Percentiles rank a stretch among this genome's conserved stretches.
Evolutionary conservation across 2,888 invertebrate genomes (phyloP).

Genomic region (Cosmia pyralina): DNA sequence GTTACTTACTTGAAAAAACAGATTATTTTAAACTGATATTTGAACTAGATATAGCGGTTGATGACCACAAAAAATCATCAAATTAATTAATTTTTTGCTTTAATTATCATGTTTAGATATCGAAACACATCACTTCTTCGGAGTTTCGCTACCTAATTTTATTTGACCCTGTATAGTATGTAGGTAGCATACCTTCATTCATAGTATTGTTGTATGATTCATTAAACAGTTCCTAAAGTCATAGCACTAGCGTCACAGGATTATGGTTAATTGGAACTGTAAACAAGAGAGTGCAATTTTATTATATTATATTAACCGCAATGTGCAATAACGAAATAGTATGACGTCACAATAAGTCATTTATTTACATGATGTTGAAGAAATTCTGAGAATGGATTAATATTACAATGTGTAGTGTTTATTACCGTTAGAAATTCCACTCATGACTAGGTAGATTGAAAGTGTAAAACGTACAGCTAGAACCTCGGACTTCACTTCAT

Average conservation of each 20-base stretch:
- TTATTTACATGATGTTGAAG: not conserved
- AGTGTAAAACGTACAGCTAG: conserved; percentile 39
- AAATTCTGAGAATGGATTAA: conserved; percentile 14
- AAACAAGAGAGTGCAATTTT: not conserved
- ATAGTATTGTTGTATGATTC: conserved; percentile 10
- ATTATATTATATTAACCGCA: conserved; percentile 11
- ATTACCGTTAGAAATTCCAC: conserved; percentile 23
- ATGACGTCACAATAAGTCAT: conserved; percentile 24
- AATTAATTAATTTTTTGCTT: no score
- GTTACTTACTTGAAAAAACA: no score
- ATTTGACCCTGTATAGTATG: no score
- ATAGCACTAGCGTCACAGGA: conserved; percentile 2
- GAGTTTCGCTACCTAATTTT: no score
- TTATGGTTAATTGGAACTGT: conserved; percentile 27
- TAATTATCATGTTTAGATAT: no score
- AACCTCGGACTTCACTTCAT: conserved; percentile 18
- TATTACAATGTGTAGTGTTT: conserved; percentile 19
- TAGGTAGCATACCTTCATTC: not conserved
- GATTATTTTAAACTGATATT: no score
- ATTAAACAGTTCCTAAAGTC: conserved; percentile 1
- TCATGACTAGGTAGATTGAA: conserved; percentile 24
- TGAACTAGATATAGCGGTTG: no score
- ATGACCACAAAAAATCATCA: no score
- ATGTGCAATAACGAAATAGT: conserved; percentile 9
- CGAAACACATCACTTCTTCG: no score